These are phyloP conservation scores for Todiramphus saurophagus DNA, from an alignment of 2,113 vertebrate genomes.

Conservation along the genomic window DNA sequence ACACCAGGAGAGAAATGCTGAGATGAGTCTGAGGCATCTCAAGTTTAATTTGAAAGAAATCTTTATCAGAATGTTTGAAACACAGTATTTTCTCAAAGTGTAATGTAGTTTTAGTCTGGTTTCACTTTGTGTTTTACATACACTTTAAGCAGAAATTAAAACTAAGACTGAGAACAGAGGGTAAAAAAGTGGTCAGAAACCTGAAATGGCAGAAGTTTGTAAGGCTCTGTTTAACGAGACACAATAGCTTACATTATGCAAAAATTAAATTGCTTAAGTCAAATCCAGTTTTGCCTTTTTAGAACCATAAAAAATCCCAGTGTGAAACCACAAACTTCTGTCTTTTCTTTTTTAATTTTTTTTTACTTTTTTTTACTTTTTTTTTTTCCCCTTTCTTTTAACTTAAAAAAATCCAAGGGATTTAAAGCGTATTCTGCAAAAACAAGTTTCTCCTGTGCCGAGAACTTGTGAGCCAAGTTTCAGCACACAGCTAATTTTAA, in stretches of 20 bases:
- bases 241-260: constrained; percentile 46
- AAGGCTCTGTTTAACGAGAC: constrained; percentile 19
- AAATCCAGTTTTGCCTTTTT: constrained; percentile 71
- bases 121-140: constrained; percentile 1
- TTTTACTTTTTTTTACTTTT: constrained; percentile 44
- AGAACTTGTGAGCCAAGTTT: constrained; percentile 62
- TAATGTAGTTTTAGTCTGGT: neutral
- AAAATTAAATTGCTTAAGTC: constrained; percentile 59
- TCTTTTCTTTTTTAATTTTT: constrained; percentile 45
- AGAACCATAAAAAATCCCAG: constrained; percentile 65
- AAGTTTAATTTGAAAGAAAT: neutral
- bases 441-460: constrained; percentile 44
- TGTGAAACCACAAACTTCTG: constrained; percentile 76
- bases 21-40: neutral
- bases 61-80: neutral
- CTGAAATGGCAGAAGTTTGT: constrained; percentile 29
- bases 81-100: neutral
- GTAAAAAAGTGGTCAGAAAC: neutral
- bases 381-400: constrained; percentile 48
- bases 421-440: constrained; percentile 74
- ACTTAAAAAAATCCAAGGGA: constrained; percentile 57
- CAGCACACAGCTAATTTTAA: constrained; percentile 61
- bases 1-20: neutral
- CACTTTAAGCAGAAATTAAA: constrained; percentile 21
- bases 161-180: neutral